A percentile compares a stretch with the other conserved stretches of the same genome.
phyloP scores from a whole-genome alignment of 2,888 invertebrate genomes.

The Lagria hirta region DNA sequence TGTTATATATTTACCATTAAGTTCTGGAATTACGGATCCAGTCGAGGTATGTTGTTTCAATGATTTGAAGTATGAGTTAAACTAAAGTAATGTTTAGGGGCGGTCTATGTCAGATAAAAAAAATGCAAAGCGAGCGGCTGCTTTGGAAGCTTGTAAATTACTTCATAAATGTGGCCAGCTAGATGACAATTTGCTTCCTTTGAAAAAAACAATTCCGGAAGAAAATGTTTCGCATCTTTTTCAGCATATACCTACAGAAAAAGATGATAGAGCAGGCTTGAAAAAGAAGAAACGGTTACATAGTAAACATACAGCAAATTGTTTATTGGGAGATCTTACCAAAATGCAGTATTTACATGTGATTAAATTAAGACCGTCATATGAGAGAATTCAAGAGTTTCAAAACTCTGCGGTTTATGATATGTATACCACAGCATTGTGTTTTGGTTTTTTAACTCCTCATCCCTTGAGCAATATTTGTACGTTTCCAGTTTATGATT shows the following conservation, averaged over 20 bases:
- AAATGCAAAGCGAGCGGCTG: conserved; percentile 79
- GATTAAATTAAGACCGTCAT: conserved; percentile 60
- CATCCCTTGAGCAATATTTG: conserved; percentile 64
- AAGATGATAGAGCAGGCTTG: conserved; percentile 42
- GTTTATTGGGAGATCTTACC: neutral
- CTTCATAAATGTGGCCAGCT: conserved; percentile 75
- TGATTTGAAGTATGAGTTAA: conserved; percentile 3
- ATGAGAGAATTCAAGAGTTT: conserved; percentile 53
- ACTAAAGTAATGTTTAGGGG: conserved; percentile 59
- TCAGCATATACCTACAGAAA: conserved; percentile 62
- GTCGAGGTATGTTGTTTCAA: conserved; percentile 61
- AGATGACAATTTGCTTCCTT: conserved; percentile 69
- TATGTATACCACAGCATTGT: conserved; percentile 56
- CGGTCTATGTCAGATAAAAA: conserved; percentile 58
- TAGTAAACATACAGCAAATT: conserved; percentile 59
- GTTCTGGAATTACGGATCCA: conserved; percentile 71
- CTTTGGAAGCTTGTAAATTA: conserved; percentile 71
- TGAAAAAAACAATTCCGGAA: conserved; percentile 47
- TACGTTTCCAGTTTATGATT: conserved; percentile 73
- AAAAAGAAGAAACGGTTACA: conserved; percentile 41
- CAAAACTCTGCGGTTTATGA: conserved; percentile 60
- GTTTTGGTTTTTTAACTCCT: conserved; percentile 67
- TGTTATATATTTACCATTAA: conserved; percentile 73
- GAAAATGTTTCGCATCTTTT: conserved; percentile 61
- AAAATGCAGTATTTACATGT: conserved; percentile 62